Evolutionary conservation across 2,113 vertebrate species (phyloP).

Genomic region (Tachysurus vachellii): DNA sequence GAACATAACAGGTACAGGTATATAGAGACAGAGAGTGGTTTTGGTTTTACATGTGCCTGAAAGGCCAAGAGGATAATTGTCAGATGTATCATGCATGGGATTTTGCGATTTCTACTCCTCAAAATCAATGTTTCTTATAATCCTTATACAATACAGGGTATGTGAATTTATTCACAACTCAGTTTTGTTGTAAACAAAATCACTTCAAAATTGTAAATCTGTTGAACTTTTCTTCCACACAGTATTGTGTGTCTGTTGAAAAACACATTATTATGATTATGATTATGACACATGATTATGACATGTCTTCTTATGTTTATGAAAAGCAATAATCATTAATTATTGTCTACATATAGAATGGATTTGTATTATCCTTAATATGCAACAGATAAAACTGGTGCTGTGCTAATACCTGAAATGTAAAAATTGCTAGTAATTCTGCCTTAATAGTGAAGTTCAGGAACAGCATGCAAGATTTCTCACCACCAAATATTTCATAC

Average conservation of each 20-base stretch:
- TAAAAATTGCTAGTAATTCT: neutral
- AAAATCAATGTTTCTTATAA: neutral
- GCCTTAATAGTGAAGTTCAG: neutral
- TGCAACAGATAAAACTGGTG: neutral
- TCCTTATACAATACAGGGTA: neutral
- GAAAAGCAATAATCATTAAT: neutral
- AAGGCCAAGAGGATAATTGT: neutral
- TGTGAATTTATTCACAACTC: neutral
- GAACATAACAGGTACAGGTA: neutral
- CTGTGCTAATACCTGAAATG: neutral
- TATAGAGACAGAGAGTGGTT: neutral
- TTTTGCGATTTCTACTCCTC: neutral
- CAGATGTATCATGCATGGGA: neutral
- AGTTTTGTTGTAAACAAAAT: neutral
- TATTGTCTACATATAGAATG: neutral
- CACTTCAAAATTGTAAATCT: neutral
- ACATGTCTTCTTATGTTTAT: neutral
- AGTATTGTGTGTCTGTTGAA: neutral
- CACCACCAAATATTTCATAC: constrained; percentile 30
- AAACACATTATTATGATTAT: neutral
- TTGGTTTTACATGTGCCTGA: neutral
- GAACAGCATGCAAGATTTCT: neutral
- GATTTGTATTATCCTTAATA: neutral
- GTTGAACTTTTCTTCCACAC: neutral
- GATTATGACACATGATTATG: neutral